Evolutionary conservation across 1,140 invertebrate species (phyloP), one percentile per base, ranked within the genome.

Genomic region (Drosophila funebris): DNA sequence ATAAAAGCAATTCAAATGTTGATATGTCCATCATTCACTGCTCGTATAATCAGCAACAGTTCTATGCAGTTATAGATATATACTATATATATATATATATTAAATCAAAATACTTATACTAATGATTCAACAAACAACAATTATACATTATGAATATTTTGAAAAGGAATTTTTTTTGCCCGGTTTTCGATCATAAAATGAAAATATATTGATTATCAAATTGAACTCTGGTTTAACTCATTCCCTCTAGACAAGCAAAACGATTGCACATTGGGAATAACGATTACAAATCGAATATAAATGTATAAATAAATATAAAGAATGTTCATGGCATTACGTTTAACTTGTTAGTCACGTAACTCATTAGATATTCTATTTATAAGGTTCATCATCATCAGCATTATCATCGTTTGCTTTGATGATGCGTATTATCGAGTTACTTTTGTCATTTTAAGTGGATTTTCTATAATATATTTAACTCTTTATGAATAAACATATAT

Each of bases 301-400:
- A 56, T 56, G 41, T 0, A 56, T 8, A n/a, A 9, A 52, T 24
- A 8, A 6, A 7, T 11, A 31, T 24, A 4, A 6, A 7, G 9
- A 27, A 43, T 33, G 11, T 18, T 33, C 7, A 27, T 16, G 61
- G 62, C 39, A 11, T 20, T 29, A 22, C 24, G 14, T 4, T 60
- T 39, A 67, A 31, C 11, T 41, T 33, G 9, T 41, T 50, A 71
- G 68, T 71, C 68, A 71, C 68, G 68, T 66, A 64, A n/a, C 22
- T 39, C 20, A 46, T 64, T 64, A 48, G n/a, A 33, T 46, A 70
- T 70, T 54, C 67, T 27, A 46, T 37, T 36, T 53, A 43, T 43
- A 20, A 44, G 24, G 24, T 27, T 20, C 41, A 18, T 46, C 27
- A 58, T 58, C 16, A 18, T 41, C 22, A 20, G 27, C 27, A 56